A percentile compares a stretch with the other conserved stretches of the same genome.
These are phyloP conservation scores for Lomographa bimaculata DNA, from an alignment of 2,888 invertebrate genomes.

Conservation along the genomic window DNA sequence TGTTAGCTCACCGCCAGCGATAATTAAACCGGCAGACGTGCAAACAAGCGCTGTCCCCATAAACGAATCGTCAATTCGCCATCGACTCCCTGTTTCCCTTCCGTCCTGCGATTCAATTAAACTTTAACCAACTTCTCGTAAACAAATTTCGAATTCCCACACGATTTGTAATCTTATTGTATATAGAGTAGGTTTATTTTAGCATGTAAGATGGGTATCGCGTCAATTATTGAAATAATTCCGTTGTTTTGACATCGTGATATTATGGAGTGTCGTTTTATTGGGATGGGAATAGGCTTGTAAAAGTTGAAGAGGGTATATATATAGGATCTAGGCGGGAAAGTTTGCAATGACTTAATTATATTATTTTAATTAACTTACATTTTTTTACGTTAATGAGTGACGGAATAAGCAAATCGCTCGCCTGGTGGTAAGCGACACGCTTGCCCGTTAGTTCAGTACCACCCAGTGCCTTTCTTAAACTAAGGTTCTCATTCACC, in stretches of 20 bases:
- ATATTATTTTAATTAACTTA: no score
- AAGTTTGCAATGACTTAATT: no score
- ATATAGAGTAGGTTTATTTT: conserved; percentile 18
- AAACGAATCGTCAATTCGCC: conserved; percentile 65
- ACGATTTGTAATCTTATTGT: conserved; percentile 49
- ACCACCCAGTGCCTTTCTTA: no score
- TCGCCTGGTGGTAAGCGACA: no score
- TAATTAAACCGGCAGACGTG: conserved; percentile 55
- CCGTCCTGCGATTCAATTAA: conserved; percentile 71
- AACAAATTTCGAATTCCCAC: conserved; percentile 61
- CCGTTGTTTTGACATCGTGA: conserved; percentile 59
- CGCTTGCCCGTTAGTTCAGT: no score
- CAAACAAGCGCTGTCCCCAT: conserved; percentile 58
- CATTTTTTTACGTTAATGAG: no score
- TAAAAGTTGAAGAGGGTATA: conserved; percentile 8
- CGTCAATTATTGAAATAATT: conserved; percentile 61
- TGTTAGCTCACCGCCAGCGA: no score
- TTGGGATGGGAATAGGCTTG: conserved; percentile 14
- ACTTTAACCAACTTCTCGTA: conserved; percentile 78
- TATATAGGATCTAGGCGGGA: no score
- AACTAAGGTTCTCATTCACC: no score
- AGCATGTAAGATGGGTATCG: conserved; percentile 19
- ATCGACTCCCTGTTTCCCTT: conserved; percentile 50
- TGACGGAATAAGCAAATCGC: no score
- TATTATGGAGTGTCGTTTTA: conserved; percentile 35